Evolutionary conservation across 2,888 invertebrate species (phyloP), one percentile per base, ranked within the genome.

Genomic region (Lumbricus terrestris): DNA sequence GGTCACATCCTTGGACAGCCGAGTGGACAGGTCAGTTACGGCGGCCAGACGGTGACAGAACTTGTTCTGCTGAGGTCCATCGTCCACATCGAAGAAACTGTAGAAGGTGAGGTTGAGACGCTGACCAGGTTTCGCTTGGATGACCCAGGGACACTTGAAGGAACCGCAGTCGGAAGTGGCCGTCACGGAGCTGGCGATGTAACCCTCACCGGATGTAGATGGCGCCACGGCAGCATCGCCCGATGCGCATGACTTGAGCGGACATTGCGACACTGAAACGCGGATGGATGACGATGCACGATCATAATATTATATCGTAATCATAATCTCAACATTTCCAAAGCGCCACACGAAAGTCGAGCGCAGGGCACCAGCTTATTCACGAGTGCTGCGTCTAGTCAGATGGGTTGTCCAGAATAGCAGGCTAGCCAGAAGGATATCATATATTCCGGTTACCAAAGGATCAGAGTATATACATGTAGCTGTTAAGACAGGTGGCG

Each of bases 1-100:
- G 38, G 90, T 90, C 47, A 91, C 89, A 69, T 91, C 91, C 38
- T 88, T 90, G 47, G 88, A 88, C 37, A 90, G 42, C 35, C 89
- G 82, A 47, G 91, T 90, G 29, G 47, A 34, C 38, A 34, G 42
- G 89, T 89, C 88, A 47, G 88, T n/a, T 37, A 91, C 47, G 47
- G 47, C 91, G 33, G 91, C 90, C 90, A 90, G 88, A 35, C 89
- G 88, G 15, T 89, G 83, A 54, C 91, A 91, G 23, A 88, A 35
- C 85, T 90, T 90, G 35, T 88, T 85, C 34, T 6, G 85, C 23
- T 85, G 85, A 5, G 34, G 85, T 85, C 37, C 35, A 8, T 85
- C 85, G 85, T 85, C 37, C 23, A 85, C 34, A 6, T 5, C 35
- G 37, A 85, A 34, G 15, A 85, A 37, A 11, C 47, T 47, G 90